These are phyloP conservation scores for Agrochola litura DNA, from an alignment of 2,888 invertebrate genomes.

Conservation along the genomic window DNA sequence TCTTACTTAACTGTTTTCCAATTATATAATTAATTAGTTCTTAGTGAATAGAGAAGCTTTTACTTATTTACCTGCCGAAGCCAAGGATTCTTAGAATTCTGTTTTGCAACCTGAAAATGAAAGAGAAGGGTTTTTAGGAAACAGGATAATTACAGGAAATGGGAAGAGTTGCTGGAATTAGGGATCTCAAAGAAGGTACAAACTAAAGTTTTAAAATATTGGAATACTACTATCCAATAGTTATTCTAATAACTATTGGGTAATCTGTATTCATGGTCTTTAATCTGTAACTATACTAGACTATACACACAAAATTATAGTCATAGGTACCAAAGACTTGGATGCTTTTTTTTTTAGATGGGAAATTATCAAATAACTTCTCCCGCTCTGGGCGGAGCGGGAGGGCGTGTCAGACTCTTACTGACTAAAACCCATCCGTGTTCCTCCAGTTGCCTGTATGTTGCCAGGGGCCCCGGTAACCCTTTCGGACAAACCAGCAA, in stretches of 20 bases:
- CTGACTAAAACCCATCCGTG: too few relatives aligned
- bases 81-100: constrained; percentile 29
- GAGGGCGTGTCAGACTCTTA: too few relatives aligned
- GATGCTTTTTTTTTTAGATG: neutral
- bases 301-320: neutral
- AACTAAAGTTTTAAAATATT: neutral
- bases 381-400: too few relatives aligned
- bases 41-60: constrained; percentile 8
- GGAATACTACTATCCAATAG: too few relatives aligned
- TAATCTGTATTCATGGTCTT: neutral
- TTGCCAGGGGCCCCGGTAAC: too few relatives aligned
- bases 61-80: constrained; percentile 40
- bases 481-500: too few relatives aligned
- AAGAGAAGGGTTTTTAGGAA: constrained; percentile 29
- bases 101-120: constrained; percentile 42
- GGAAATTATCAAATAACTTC: too few relatives aligned
- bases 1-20: neutral
- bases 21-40: constrained; percentile 9
- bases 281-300: neutral
- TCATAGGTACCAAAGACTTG: neutral
- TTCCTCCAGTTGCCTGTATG: too few relatives aligned
- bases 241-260: neutral
- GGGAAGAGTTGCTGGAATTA: neutral
- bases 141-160: constrained; percentile 9
- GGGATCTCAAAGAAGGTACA: neutral